Base-by-base conservation (phyloP, 2,888 invertebrate genomes). In the Pegoplata infirma region DNA sequence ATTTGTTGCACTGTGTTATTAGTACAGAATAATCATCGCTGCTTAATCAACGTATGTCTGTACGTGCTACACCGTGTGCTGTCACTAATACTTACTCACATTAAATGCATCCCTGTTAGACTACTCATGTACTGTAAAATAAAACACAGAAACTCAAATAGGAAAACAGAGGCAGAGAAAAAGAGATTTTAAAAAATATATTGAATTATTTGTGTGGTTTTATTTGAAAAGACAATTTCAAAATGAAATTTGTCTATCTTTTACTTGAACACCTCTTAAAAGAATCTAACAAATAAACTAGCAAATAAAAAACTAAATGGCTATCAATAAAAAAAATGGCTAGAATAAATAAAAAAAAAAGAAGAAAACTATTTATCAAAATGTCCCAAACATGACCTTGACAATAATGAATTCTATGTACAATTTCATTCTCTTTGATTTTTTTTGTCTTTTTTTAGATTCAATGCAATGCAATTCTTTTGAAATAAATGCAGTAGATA, bases 361-460 rank as follows among this genome's bases (percentile, higher is more conserved):
- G 14, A 32, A 19, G 36, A 80, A 76, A 73, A 68, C 73, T 68
- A 80, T 80, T 81, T 81, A 67, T 79, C 76, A 81, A 76, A 79
- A 58, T 74, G 73, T 81, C 67, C 76, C 79, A 67, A 67, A 67
- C 72, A 66, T 79, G 76, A 81, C 79, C 79, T 81, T 81, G 81
- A 67, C 72, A 81, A 76, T 76, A 69, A 56, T 56, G 28, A 47
- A 23, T 14, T n/a, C n/a, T n/a, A n/a, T n/a, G n/a, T n/a, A 46
- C 14, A 6, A 17, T 58, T 32, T 56, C n/a, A n/a, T 56, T 59
- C 0, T 2, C 21, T 2, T 14, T 21, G 16, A 21, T 10, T 23
- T 25, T 25, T 36, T 59, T 44, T 23, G 58, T 16, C 6, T 49
- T 17, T n/a, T 49, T 23, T n/a, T 49, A 12, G 17, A 21, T 49